Evolutionary conservation across 1,140 invertebrate genomes (phyloP), one percentile per base, ranked within the genome.

Genomic region (Physella acuta): DNA sequence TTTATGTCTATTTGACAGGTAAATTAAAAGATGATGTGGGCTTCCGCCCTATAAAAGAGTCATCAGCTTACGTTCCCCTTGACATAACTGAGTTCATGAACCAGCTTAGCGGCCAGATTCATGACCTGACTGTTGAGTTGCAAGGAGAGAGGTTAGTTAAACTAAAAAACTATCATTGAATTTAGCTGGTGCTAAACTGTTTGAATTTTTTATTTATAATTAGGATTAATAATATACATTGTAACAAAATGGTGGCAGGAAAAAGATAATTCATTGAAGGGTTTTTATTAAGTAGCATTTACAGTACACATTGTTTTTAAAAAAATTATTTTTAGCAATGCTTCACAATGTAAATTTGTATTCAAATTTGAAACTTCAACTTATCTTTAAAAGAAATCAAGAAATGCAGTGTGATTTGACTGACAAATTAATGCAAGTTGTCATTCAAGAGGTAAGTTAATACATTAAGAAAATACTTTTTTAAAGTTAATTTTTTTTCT

Each of bases 331-430:
- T n/a, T n/a, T n/a, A n/a, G n/a, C n/a, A n/a, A n/a, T n/a, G n/a
- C n/a, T n/a, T n/a, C n/a, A n/a, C n/a, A n/a, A n/a, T n/a, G n/a
- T n/a, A n/a, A n/a, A n/a, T n/a, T n/a, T n/a, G n/a, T n/a, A n/a
- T n/a, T n/a, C n/a, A n/a, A n/a, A n/a, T n/a, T n/a, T n/a, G n/a
- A n/a, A n/a, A n/a, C n/a, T n/a, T n/a, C n/a, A n/a, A n/a, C n/a
- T n/a, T n/a, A n/a, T n/a, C n/a, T n/a, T n/a, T n/a, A n/a, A n/a
- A 73, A 86, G 85, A 55, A 90, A 91, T 76, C 88, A 89, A 74
- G 89, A 90, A 80, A 86, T 85, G 37, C 82, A 88, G 74, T 92
- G 90, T 86, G 89, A 91, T 82, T 82, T 88, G 39, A 91, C 91
- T 87, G 91, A 92, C 73, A 87, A 87, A 73, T 82, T 93, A 64